Evolutionary conservation across 2,113 vertebrate genomes (phyloP), one percentile per base, ranked within the genome.

Genomic region (Pantherophis guttatus): DNA sequence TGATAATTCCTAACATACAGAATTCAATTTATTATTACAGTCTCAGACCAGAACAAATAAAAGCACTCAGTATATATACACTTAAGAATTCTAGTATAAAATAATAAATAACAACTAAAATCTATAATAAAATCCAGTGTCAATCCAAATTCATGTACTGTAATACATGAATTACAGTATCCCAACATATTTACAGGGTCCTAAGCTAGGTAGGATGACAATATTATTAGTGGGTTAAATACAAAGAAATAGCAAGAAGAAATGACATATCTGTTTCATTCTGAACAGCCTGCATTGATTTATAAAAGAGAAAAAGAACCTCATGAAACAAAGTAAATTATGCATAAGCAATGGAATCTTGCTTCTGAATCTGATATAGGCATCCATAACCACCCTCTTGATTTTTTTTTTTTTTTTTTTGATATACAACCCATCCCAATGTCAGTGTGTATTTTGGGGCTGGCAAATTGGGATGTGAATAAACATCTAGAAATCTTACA

Each of bases 151-250:
- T 2, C 39, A 44, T 44, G 39, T 44, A 44, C 39, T 44, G 39
- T 44, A 44, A 50, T 50, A 50, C 48, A 65, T 13, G 26, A 65
- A 29, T 65, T n/a, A 65, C 11, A 62, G 24, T 7, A 62, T 33
- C 65, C 12, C 13, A 81, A 81, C n/a, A 81, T 39, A 81, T 81
- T 81, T 81, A 39, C n/a, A 19, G n/a, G n/a, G 7, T 39, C 70
- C 15, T 19, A 81, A 39, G 8, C 19, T 81, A 39, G n/a, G 15
- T 75, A 39, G 70, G 70, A 2, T 75, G 15, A 70, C 5, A n/a
- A 8, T 75, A 75, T 39, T 94, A 92, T 87, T 52, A 92, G 17
- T 54, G 90, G 12, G 81, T 55, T 90, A 92, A 91, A 70, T 89
- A 92, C 8, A 87, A 23, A 89, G 94, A 48, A 48, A 48, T 10